Evolutionary conservation across 2,888 invertebrate species (phyloP), one percentile per base, ranked within the genome.

Genomic region (Cenopis cana): DNA sequence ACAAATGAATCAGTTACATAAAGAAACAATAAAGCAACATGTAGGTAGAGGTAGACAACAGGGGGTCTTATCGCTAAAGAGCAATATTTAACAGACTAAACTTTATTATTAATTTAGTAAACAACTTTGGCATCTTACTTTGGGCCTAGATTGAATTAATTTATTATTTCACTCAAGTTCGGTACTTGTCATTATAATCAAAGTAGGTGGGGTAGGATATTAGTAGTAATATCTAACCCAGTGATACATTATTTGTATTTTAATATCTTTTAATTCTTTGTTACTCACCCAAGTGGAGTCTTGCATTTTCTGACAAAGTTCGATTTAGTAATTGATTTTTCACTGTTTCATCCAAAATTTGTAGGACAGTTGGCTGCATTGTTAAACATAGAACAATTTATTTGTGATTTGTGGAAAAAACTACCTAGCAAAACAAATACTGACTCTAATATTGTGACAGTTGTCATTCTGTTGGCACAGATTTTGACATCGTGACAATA

Each of bases 221-320:
- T 24, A 24, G 24, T 24, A 24, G 24, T 24, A 24, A n/a, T n/a
- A n/a, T n/a, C 29, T 4, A 29, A n/a, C 46, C n/a, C n/a, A 41
- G 6, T 1, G 8, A 46, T 46, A 46, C 41, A n/a, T n/a, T n/a
- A 41, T 38, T 11, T 9, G 12, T 14, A 41, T 41, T 14, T 3
- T 12, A 12, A 41, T 41, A 5, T 1, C 0, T 46, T 46, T 46
- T 46, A 2, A 6, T 41, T 41, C 41, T 46, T 10, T 56, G 12
- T 46, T 29, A 72, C 86, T 85, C 81, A 91, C 92, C 92, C 69
- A 89, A 69, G 75, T 90, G 84, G 38, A 93, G 68, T 80, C 78
- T 89, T 50, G 89, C 78, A 60, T 86, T 89, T 68, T 86, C 81
- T 20, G 91, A 88, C 61, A 93, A 33, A 52, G 81, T 84, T 50